Conservation (phyloP, 1,140 invertebrate genomes). For the Rhopalosiphum maidis region DNA sequence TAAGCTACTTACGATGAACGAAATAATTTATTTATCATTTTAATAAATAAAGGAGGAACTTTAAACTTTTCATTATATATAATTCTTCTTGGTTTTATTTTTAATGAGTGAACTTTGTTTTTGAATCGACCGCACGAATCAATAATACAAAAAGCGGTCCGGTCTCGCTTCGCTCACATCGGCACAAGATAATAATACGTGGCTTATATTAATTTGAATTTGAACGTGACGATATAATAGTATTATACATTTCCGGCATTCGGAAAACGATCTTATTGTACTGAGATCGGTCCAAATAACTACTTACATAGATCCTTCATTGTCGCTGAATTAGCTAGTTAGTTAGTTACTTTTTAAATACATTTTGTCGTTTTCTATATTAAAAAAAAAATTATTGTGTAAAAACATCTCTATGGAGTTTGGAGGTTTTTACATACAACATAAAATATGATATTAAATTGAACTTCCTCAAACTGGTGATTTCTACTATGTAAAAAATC, state of each 20-base stretch:
- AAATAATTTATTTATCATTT: constrained; percentile 21
- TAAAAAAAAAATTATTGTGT: background rate
- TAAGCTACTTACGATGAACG: background rate
- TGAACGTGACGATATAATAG: background rate
- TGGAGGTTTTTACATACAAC: too few relatives aligned
- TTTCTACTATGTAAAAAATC: background rate
- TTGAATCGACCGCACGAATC: background rate
- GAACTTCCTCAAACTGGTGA: background rate
- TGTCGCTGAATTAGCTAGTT: background rate
- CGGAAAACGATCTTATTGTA: background rate
- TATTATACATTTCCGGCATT: background rate
- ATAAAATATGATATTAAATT: background rate
- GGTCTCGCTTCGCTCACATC: background rate
- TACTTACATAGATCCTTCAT: background rate
- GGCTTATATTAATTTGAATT: background rate
- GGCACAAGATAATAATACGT: background rate
- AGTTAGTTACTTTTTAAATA: background rate
- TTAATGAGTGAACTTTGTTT: constrained; percentile 25
- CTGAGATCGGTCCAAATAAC: background rate
- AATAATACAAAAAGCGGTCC: background rate
- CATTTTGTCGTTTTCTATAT: background rate
- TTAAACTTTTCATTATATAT: constrained; percentile 16
- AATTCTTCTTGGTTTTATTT: background rate
- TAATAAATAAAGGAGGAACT: background rate
- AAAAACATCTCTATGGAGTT: too few relatives aligned